Conservation (phyloP, 1,140 invertebrate species). For the Scaptomyza graminum region DNA sequence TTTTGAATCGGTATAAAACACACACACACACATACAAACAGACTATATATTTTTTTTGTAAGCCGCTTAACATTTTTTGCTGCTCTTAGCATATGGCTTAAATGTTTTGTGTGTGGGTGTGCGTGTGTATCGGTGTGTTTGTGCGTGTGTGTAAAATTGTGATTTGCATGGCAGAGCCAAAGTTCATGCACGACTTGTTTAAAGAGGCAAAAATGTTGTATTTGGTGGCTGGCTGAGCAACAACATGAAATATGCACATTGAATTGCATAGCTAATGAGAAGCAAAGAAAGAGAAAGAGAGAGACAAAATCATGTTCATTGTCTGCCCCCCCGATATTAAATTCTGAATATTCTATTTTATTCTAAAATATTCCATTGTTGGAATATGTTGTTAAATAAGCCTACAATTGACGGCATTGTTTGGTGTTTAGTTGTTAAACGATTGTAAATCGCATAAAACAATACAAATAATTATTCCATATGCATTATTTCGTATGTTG, state of each 20-base stretch:
- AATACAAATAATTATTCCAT: constrained; percentile 2
- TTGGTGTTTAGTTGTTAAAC: neutral
- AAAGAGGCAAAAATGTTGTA: constrained; percentile 55
- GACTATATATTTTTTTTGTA: constrained; percentile 50
- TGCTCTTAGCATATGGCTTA: constrained; percentile 46
- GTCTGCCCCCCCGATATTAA: neutral
- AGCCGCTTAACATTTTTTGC: constrained; percentile 52
- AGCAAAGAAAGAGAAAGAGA: too few relatives aligned
- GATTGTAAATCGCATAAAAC: neutral
- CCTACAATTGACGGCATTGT: constrained; percentile 1
- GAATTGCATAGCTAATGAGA: constrained; percentile 31
- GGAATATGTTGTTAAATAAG: constrained; percentile 4
- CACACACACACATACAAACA: constrained; percentile 28
- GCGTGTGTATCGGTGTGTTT: constrained; percentile 6
- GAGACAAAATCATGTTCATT: neutral
- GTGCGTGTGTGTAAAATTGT: constrained; percentile 16
- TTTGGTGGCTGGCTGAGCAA: constrained; percentile 40
- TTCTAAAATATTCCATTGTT: neutral
- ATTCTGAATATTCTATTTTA: neutral
- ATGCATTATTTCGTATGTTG: neutral
- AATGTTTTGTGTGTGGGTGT: neutral
- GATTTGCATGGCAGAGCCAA: constrained; percentile 42
- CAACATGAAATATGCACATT: constrained; percentile 31
- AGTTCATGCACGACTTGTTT: constrained; percentile 63
- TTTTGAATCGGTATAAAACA: constrained; percentile 23